These are phyloP conservation scores for Urocyon cinereoargenteus DNA, from an alignment of 2,797 vertebrate genomes.

Conservation along the genomic window DNA sequence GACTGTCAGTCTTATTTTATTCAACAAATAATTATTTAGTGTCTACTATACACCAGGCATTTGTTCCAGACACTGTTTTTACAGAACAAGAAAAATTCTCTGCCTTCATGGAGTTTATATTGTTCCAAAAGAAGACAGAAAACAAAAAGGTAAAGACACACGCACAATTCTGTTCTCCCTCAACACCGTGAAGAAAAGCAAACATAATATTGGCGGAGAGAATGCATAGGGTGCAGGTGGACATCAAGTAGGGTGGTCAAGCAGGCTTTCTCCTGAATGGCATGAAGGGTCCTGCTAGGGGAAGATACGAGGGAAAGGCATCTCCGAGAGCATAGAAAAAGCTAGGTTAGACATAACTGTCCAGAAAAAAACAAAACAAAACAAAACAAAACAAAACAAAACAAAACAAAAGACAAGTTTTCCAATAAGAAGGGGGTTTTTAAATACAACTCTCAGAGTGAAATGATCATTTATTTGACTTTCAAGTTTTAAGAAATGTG, in stretches of 20 bases:
- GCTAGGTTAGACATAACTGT: not conserved
- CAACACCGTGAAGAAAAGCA: not conserved
- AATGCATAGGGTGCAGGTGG: not conserved
- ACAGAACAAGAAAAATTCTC: not conserved
- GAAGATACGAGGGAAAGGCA: rapidly evolving
- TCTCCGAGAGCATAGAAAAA: not conserved
- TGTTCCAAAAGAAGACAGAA: not conserved
- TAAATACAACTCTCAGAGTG: not conserved
- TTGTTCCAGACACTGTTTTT: not conserved
- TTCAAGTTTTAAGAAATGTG: not conserved
- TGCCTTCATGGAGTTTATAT: not conserved
- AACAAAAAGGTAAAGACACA: not conserved
- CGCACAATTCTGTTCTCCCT: not conserved
- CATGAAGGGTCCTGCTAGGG: not conserved
- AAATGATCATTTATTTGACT: not conserved
- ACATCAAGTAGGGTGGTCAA: not conserved
- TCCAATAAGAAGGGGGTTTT: not conserved
- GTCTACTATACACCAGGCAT: not conserved
- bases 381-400: too few relatives aligned
- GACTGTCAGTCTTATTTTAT: not conserved
- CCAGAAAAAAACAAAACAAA: not conserved
- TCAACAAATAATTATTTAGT: not conserved
- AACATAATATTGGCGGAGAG: not conserved
- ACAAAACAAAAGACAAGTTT: too few relatives aligned
- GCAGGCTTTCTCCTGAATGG: too few relatives aligned